phyloP scores from a whole-genome alignment of 2,113 vertebrate species.

The Morone saxatilis region DNA sequence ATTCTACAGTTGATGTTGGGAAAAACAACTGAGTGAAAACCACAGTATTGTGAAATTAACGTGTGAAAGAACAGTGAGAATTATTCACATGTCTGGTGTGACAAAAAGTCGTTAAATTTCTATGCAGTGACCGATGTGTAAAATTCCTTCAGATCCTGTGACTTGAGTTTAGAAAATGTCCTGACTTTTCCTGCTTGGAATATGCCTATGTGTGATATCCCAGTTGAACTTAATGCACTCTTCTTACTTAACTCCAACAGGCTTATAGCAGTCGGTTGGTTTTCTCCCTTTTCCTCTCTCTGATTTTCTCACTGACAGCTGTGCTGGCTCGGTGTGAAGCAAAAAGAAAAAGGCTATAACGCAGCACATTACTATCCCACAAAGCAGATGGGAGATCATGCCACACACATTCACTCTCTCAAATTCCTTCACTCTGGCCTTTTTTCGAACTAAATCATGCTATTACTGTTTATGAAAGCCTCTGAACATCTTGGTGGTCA shows the following conservation, averaged over 20 bases:
- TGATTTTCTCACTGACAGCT: conserved; percentile 63
- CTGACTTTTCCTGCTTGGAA: conserved; percentile 5
- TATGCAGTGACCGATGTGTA: conserved; percentile 2
- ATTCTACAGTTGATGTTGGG: conserved; percentile 39
- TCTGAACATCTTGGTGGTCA: conserved; percentile 41
- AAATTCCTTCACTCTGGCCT: conserved; percentile 59
- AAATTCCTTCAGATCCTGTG: background rate
- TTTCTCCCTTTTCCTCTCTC: conserved; percentile 32
- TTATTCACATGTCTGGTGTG: conserved; percentile 44
- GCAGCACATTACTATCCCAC: conserved; percentile 66
- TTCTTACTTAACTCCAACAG: background rate
- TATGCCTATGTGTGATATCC: background rate
- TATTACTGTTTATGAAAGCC: conserved; percentile 34
- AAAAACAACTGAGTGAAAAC: conserved; percentile 52
- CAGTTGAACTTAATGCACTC: conserved; percentile 37
- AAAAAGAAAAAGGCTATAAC: conserved; percentile 48
- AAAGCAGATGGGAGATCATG: conserved; percentile 66
- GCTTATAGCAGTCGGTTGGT: conserved; percentile 5
- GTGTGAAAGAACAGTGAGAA: conserved; percentile 34
- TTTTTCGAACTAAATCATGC: conserved; percentile 23
- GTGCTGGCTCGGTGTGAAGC: conserved; percentile 64
- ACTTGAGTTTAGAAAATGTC: background rate
- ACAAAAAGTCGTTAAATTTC: conserved; percentile 30
- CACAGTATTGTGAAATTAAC: conserved; percentile 59
- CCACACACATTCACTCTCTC: conserved; percentile 67